Conservation (phyloP, 2,113 vertebrate genomes). For the Pelusios castaneus region DNA sequence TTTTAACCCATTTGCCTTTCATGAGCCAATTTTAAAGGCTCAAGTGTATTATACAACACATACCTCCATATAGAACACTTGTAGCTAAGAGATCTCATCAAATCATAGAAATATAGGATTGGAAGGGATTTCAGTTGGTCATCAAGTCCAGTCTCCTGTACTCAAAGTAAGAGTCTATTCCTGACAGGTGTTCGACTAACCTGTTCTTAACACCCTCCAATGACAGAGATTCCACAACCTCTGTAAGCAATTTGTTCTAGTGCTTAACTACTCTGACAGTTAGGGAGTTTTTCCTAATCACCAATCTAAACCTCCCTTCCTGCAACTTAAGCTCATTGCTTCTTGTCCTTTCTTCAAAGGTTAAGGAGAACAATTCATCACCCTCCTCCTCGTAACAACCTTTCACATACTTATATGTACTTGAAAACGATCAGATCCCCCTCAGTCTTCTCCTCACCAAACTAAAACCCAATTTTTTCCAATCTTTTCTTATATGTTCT, state of each 20-base stretch:
- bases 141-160: neutral
- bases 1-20: conserved; percentile 26
- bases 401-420: too few species aligned
- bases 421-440: too few species aligned
- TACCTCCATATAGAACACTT: neutral
- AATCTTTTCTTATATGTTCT: neutral
- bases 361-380: neutral
- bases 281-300: neutral
- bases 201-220: neutral
- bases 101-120: neutral
- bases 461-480: neutral
- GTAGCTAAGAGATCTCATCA: neutral
- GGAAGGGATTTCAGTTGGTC: neutral
- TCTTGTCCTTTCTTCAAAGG: neutral
- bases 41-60: conserved; percentile 5
- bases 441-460: neutral
- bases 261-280: neutral
- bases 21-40: conserved; percentile 34
- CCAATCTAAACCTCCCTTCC: neutral
- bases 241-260: neutral
- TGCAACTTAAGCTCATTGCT: neutral
- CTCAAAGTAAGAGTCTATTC: neutral
- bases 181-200: neutral
- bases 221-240: neutral
- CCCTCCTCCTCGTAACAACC: neutral